phyloP scores from a whole-genome alignment of 92 coral and sea anemone species.

The Pocillopora meandrina region DNA sequence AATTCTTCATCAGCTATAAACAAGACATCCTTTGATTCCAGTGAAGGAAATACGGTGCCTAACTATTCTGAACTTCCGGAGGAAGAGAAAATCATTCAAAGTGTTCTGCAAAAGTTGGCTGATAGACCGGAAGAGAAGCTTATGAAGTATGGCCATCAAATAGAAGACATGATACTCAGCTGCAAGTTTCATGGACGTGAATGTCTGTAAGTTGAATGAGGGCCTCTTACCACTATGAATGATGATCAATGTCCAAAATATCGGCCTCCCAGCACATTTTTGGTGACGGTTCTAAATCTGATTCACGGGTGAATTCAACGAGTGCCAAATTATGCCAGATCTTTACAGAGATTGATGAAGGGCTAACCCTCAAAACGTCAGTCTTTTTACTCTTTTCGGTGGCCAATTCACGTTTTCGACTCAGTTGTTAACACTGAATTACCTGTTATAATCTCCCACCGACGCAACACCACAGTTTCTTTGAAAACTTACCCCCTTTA shows the following conservation, averaged over 20 bases:
- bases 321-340: no score
- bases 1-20: background rate
- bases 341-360: no score
- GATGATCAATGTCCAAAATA: background rate
- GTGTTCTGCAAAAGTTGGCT: background rate
- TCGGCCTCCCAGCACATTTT: background rate
- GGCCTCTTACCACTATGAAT: background rate
- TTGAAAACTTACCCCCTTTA: no score
- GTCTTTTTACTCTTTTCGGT: no score
- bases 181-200: slow-evolving; percentile 27
- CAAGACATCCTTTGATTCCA: background rate
- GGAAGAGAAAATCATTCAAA: background rate
- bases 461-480: no score
- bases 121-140: slow-evolving; percentile 13
- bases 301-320: no score
- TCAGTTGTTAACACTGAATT: no score
- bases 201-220: slow-evolving; percentile 32
- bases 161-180: slow-evolving; percentile 30
- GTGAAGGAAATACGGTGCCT: background rate
- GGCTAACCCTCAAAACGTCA: no score
- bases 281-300: background rate
- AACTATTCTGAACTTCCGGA: slow-evolving; percentile 2
- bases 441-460: no score
- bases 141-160: slow-evolving; percentile 36
- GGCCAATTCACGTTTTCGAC: no score